Conservation (phyloP, 2,888 invertebrate genomes). For the Parasteatoda lunata region DNA sequence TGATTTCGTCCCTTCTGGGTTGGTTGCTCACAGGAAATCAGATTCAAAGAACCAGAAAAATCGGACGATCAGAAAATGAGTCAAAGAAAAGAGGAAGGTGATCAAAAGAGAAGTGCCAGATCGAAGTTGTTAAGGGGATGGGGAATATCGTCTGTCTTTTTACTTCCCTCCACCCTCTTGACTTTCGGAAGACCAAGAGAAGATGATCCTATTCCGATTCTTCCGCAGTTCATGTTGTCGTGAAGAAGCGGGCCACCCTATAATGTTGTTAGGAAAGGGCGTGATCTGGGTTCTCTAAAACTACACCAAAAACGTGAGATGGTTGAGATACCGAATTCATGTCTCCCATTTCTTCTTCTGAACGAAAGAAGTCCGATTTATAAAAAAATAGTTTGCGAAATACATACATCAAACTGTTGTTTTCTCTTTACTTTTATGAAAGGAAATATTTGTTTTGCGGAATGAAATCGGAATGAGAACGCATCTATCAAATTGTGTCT, state of each 20-base stretch:
- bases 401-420: neutral
- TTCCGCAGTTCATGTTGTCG: neutral
- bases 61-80: slow-evolving; percentile 5
- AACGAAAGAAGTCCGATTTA: neutral
- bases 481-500: no score
- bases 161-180: neutral
- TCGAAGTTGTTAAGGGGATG: no score
- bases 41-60: slow-evolving; percentile 5
- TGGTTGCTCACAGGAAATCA: neutral
- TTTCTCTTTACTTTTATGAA: no score
- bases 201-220: neutral
- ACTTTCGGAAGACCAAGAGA: neutral
- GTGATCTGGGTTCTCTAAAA: neutral
- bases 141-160: neutral
- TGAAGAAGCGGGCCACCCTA: neutral
- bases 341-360: neutral
- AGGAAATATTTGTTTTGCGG: no score
- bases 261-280: neutral
- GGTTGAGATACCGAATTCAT: neutral
- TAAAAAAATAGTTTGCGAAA: neutral
- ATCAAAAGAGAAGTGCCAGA: neutral
- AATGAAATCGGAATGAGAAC: no score
- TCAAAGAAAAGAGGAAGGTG: slow-evolving; percentile 5
- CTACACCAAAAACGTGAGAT: neutral
- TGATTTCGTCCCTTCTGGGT: slow-evolving; percentile 2